These are phyloP conservation scores for Oriolus oriolus DNA, from an alignment of 2,113 vertebrate genomes.

Conservation along the genomic window DNA sequence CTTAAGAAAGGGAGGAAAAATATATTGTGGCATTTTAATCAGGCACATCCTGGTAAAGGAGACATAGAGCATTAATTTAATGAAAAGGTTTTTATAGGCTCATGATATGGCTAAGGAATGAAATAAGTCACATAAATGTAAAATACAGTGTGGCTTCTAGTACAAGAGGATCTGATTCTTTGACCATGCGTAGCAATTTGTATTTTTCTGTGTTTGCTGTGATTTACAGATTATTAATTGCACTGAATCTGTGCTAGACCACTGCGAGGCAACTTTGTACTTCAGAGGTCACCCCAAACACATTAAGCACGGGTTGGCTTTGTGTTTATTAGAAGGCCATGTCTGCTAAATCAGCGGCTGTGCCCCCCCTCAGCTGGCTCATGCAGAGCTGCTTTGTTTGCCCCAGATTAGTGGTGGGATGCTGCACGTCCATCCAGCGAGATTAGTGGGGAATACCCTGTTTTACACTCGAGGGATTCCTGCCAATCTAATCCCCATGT, in stretches of 20 bases:
- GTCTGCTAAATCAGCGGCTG: neutral
- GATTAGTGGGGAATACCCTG: neutral
- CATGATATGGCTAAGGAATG: neutral
- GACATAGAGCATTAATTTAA: neutral
- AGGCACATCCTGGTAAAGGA: neutral
- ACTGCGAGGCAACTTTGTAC: neutral
- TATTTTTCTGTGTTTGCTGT: neutral
- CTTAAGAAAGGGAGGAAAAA: neutral
- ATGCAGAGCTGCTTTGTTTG: neutral
- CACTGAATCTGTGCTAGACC: neutral
- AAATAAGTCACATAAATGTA: neutral
- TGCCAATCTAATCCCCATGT: neutral
- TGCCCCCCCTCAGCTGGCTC: neutral
- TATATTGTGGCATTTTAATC: conserved; percentile 29
- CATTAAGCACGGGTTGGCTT: neutral
- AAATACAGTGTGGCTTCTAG: neutral
- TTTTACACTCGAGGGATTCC: neutral
- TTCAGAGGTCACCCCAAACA: neutral
- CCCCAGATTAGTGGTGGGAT: neutral
- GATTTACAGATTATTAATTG: neutral
- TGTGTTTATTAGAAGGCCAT: neutral
- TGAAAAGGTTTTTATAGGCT: neutral
- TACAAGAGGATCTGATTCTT: neutral
- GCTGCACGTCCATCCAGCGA: neutral
- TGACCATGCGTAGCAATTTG: neutral